Percentiles rank a stretch among this genome's conserved stretches.
These are phyloP conservation scores for Pitta sordida DNA, from an alignment of 2,113 vertebrate genomes.

Conservation along the genomic window DNA sequence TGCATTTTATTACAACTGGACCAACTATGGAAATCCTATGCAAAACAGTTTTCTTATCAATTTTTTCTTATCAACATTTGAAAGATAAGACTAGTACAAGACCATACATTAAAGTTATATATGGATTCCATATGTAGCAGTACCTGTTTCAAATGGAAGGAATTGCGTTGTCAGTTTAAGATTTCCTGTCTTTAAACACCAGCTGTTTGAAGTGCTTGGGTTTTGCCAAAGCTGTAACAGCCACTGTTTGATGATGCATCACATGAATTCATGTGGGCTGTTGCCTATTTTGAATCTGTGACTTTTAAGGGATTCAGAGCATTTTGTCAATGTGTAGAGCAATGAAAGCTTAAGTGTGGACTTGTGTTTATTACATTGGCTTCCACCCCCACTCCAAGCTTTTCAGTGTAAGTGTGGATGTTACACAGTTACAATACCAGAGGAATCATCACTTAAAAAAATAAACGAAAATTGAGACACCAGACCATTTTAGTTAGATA, in stretches of 20 bases:
- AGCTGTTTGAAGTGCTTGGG: background rate
- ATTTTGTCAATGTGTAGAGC: background rate
- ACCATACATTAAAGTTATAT: background rate
- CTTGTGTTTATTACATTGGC: background rate
- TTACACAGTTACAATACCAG: background rate
- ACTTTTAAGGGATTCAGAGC: background rate
- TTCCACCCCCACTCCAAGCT: background rate
- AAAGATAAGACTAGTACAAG: background rate
- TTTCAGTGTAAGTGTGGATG: background rate
- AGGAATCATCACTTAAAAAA: background rate
- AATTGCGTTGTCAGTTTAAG: background rate
- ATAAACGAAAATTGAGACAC: too few relatives aligned
- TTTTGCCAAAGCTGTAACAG: background rate
- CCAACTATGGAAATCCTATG: background rate
- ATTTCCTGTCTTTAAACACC: fast-evolving
- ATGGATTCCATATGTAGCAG: background rate
- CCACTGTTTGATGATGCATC: background rate
- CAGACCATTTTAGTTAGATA: too few relatives aligned
- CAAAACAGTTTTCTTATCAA: background rate
- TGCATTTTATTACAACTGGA: background rate
- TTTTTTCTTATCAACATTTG: background rate
- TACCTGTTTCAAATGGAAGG: background rate
- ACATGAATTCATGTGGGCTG: background rate
- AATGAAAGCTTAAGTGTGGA: background rate
- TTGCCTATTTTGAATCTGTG: background rate